These are phyloP conservation scores for Miichthys miiuy DNA, from an alignment of 2,797 vertebrate species.

Conservation along the genomic window DNA sequence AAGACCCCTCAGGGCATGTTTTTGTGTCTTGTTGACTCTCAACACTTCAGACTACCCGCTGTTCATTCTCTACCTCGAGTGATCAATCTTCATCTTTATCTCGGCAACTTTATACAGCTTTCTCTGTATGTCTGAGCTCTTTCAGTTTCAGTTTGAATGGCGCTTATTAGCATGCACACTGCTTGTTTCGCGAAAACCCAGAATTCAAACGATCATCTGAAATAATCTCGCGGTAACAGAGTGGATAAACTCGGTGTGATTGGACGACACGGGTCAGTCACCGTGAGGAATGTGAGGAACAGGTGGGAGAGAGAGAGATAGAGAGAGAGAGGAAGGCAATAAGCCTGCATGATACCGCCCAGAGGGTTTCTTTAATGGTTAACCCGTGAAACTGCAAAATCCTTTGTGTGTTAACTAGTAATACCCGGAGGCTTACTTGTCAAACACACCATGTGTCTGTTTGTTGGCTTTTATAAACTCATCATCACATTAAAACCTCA, in stretches of 20 bases:
- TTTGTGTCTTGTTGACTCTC: not conserved
- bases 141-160: not conserved
- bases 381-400: slow-evolving; percentile 48
- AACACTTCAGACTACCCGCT: slow-evolving; percentile 4
- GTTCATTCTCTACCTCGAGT: not conserved
- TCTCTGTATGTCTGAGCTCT: not conserved
- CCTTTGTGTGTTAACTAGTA: slow-evolving; percentile 23
- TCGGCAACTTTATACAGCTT: not conserved
- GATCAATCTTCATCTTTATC: not conserved
- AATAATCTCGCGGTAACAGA: slow-evolving; percentile 29
- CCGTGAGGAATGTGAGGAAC: slow-evolving; percentile 68
- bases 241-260: slow-evolving; percentile 40
- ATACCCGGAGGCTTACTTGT: slow-evolving; percentile 4
- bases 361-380: slow-evolving; percentile 63
- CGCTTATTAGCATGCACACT: not conserved
- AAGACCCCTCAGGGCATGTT: not conserved
- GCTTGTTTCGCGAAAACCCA: not conserved
- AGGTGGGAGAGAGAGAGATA: slow-evolving; percentile 61
- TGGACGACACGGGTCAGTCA: slow-evolving; percentile 72
- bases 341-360: slow-evolving; percentile 20
- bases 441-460: slow-evolving; percentile 7
- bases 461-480: slow-evolving; percentile 12
- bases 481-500: slow-evolving; percentile 20
- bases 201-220: too few relatives aligned
- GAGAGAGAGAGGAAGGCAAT: slow-evolving; percentile 23